Evolutionary conservation across 2,113 vertebrate genomes (phyloP).

Genomic region (Crotophaga sulcirostris): DNA sequence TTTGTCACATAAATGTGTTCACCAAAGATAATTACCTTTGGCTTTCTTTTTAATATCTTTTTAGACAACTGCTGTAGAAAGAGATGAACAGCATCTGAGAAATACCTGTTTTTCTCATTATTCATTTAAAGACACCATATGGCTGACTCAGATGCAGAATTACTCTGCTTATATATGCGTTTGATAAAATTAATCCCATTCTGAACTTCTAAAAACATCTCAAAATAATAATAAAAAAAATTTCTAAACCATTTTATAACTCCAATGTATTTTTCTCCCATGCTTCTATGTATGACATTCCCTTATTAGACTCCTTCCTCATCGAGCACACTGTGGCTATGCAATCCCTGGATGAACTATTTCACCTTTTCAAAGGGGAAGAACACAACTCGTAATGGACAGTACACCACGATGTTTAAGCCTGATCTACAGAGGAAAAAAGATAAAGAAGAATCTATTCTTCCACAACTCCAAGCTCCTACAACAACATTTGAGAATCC

Average conservation of each 20-base stretch:
- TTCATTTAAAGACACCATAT: not conserved
- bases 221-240: not conserved
- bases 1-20: not conserved
- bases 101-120: not conserved
- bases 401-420: not conserved
- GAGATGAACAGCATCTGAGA: not conserved
- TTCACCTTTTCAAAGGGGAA: not conserved
- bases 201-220: not conserved
- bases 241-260: not conserved
- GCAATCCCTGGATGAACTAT: fast-evolving
- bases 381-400: not conserved
- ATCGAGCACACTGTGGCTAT: not conserved
- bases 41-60: not conserved
- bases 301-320: not conserved
- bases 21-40: not conserved
- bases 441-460: not conserved
- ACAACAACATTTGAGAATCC: not conserved
- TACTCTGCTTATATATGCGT: not conserved
- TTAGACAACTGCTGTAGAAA: not conserved
- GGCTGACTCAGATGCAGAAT: not conserved
- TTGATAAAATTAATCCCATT: not conserved
- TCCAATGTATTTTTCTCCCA: not conserved
- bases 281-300: not conserved
- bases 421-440: not conserved
- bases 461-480: not conserved